phyloP scores from a whole-genome alignment of 2,888 invertebrate genomes.

The Erebia aethiops region DNA sequence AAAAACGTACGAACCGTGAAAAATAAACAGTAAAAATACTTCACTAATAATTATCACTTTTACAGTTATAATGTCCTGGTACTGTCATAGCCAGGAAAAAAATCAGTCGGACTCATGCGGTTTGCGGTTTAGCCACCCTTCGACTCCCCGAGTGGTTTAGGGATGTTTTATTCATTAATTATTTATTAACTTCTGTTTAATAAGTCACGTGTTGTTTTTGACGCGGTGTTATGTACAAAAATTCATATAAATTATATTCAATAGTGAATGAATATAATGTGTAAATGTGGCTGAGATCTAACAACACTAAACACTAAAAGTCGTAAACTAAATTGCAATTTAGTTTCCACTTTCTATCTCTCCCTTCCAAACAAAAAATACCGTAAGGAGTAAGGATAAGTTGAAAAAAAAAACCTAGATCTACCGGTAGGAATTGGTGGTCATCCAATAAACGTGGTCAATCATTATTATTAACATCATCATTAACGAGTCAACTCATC shows the following conservation, averaged over 20 bases:
- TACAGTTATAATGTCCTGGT: conserved; percentile 39
- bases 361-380: no score
- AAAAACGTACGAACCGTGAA: neutral
- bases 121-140: conserved; percentile 41
- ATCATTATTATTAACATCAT: no score
- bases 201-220: neutral
- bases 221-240: neutral
- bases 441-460: no score
- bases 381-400: no score
- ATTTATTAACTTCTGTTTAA: neutral
- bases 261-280: neutral
- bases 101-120: conserved; percentile 32
- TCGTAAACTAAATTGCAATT: no score
- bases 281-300: no score
- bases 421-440: no score
- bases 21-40: conserved; percentile 6
- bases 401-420: no score
- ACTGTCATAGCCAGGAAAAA: conserved; percentile 37
- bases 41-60: conserved; percentile 24
- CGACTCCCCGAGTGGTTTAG: conserved; percentile 24
- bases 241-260: neutral
- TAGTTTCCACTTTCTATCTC: no score
- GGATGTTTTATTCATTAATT: conserved; percentile 12
- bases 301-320: no score
- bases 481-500: no score